Evolutionary conservation across 2,888 invertebrate genomes (phyloP).

Genomic region (Micoletzkya japonica): DNA sequence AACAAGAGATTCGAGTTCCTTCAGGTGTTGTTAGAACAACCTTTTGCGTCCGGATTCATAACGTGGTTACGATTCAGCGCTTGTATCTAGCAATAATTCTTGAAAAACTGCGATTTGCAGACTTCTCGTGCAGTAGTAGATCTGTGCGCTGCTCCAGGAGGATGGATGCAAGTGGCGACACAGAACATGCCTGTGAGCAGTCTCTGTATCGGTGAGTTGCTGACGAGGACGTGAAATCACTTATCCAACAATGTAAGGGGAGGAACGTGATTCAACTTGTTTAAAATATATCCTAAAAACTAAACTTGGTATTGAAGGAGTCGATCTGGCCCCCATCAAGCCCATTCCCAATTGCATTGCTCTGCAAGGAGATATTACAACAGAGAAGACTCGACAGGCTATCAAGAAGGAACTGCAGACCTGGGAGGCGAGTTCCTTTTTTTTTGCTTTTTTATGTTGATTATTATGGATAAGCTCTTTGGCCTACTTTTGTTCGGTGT

Average conservation of each 20-base stretch:
- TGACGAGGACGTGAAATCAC: neutral
- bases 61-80: too few species aligned
- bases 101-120: slow-evolving; percentile 7
- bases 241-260: neutral
- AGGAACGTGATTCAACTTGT: neutral
- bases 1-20: slow-evolving; percentile 96
- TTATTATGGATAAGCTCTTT: neutral
- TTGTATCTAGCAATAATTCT: too few species aligned
- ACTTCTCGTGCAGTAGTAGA: slow-evolving; percentile 89
- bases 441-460: too few species aligned
- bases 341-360: slow-evolving; percentile 86
- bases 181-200: slow-evolving; percentile 85
- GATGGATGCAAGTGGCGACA: slow-evolving; percentile 83
- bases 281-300: neutral
- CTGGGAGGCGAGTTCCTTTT: slow-evolving; percentile 56
- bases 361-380: slow-evolving; percentile 91
- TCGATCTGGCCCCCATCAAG: slow-evolving; percentile 92
- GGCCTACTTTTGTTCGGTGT: too few species aligned
- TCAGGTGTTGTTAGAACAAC: slow-evolving; percentile 70
- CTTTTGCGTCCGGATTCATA: neutral
- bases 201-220: slow-evolving; percentile 73
- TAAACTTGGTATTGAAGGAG: slow-evolving; percentile 69
- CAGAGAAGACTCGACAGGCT: slow-evolving; percentile 72
- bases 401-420: slow-evolving; percentile 58
- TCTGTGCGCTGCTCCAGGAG: slow-evolving; percentile 89